Conservation (phyloP, 2,888 invertebrate genomes). For the Caenorhabditis becei region DNA sequence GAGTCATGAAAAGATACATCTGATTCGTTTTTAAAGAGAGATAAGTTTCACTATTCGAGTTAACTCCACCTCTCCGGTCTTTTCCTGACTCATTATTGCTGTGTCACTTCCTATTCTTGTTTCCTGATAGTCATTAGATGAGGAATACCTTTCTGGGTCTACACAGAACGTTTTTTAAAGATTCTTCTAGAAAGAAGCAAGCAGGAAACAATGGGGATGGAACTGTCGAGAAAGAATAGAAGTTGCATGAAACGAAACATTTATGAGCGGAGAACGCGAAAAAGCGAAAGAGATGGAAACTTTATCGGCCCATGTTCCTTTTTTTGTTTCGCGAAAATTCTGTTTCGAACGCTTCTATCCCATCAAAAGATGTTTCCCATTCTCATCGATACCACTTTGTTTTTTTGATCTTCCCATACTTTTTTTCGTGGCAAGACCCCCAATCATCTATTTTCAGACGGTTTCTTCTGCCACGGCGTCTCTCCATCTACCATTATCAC, state of each 20-base stretch:
- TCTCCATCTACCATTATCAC: conserved; percentile 12
- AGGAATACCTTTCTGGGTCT: too few species aligned
- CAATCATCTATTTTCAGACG: conserved; percentile 11
- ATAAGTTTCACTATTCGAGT: too few species aligned
- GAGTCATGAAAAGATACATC: too few species aligned
- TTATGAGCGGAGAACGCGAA: conserved; percentile 30
- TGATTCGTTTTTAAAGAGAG: too few species aligned
- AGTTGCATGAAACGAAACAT: conserved; percentile 16
- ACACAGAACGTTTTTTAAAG: too few species aligned
- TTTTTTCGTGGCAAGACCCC: neutral
- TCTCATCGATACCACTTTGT: neutral
- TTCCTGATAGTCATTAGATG: too few species aligned
- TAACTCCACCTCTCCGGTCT: too few species aligned
- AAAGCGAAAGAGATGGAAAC: conserved; percentile 31
- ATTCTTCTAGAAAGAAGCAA: too few species aligned
- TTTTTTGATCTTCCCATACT: neutral
- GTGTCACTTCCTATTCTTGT: too few species aligned
- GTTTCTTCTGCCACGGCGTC: conserved; percentile 3
- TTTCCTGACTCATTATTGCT: too few species aligned
- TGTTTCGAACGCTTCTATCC: neutral
- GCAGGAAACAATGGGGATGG: neutral
- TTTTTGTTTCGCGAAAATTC: conserved; percentile 16
- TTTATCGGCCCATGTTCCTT: conserved; percentile 6
- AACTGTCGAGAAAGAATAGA: neutral
- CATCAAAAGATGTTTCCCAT: neutral